These are phyloP conservation scores for Tapera naevia DNA, from an alignment of 2,797 vertebrate genomes.

Conservation along the genomic window DNA sequence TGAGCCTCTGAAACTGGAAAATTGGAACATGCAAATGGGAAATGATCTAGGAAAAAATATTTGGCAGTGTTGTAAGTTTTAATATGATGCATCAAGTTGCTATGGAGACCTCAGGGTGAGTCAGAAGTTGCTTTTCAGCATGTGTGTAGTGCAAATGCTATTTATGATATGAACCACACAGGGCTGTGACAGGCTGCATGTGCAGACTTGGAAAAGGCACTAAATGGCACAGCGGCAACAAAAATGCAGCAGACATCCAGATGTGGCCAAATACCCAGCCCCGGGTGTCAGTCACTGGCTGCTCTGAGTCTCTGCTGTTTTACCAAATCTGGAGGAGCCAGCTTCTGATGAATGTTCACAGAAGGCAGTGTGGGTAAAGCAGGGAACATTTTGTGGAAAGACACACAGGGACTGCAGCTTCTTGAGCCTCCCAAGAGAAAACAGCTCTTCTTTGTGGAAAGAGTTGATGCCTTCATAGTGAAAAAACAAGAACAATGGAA, in stretches of 20 bases:
- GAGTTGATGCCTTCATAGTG: neutral
- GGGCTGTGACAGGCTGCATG: neutral
- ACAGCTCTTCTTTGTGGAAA: neutral
- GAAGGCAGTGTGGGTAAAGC: neutral
- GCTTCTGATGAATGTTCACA: neutral
- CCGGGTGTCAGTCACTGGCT: neutral
- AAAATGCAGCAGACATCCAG: neutral
- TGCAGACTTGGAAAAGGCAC: neutral
- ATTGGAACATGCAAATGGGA: neutral
- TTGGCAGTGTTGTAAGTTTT: neutral
- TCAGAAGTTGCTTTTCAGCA: neutral
- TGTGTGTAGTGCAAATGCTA: neutral
- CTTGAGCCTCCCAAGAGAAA: neutral
- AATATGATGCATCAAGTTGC: neutral
- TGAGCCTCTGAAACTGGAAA: neutral
- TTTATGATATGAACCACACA: neutral
- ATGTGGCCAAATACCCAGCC: neutral
- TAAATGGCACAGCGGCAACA: neutral
- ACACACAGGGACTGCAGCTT: neutral
- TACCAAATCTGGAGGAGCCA: neutral
- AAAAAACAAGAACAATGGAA: neutral
- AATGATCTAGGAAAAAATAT: neutral
- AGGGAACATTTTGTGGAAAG: neutral
- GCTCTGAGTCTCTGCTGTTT: neutral
- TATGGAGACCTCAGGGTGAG: neutral